A percentile compares a stretch with the other conserved stretches of the same genome.
Evolutionary conservation across 2,113 vertebrate genomes (phyloP).

Genomic region (Myodes glareolus): DNA sequence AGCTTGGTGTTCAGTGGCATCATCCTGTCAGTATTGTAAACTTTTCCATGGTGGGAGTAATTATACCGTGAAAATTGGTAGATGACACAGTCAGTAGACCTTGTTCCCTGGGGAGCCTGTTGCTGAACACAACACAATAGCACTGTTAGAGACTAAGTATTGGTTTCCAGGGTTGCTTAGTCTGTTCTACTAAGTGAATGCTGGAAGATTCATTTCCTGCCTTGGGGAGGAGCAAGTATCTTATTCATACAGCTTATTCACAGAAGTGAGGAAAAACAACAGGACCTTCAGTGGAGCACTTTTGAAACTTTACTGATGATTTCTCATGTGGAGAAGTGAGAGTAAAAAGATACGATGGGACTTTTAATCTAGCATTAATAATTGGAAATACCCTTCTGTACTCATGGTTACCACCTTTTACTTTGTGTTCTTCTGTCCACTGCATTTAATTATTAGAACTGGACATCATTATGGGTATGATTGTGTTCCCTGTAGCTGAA

Average conservation of each 20-base stretch:
- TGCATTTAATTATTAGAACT: background rate
- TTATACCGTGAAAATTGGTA: background rate
- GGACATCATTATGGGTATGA: background rate
- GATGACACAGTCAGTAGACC: background rate
- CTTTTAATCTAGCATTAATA: background rate
- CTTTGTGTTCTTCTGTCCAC: background rate
- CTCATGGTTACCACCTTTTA: background rate
- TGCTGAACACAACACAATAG: background rate
- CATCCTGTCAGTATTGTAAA: background rate
- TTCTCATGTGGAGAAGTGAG: background rate
- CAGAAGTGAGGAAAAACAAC: background rate
- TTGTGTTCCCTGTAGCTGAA: background rate
- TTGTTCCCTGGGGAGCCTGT: background rate
- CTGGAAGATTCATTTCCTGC: background rate
- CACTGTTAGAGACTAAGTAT: background rate
- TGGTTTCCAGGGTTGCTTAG: background rate
- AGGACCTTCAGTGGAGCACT: background rate
- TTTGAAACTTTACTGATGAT: background rate
- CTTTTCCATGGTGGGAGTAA: background rate
- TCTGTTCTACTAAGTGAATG: background rate
- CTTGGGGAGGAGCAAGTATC: background rate
- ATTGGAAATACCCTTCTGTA: background rate
- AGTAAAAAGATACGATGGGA: background rate
- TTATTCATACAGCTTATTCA: background rate
- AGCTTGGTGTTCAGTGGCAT: background rate